A percentile compares a stretch with the other conserved stretches of the same genome.
Evolutionary conservation across 2,797 vertebrate species (phyloP).

Genomic region (Poeciliopsis turneri): DNA sequence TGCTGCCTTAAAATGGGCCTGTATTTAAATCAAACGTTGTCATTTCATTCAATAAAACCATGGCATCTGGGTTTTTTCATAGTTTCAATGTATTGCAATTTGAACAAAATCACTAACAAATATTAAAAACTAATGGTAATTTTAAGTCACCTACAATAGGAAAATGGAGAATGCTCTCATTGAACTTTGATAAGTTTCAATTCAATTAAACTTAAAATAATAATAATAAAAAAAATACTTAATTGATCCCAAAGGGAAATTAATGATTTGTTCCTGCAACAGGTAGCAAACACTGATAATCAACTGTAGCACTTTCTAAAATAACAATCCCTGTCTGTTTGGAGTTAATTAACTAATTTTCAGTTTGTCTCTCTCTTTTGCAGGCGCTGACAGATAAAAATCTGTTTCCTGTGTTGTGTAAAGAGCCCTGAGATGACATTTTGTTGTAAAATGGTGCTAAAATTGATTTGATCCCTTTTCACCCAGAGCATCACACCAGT

Average conservation of each 20-base stretch:
- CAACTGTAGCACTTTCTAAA: background rate
- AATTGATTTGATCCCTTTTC: background rate
- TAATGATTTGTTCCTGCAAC: background rate
- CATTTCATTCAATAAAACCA: background rate
- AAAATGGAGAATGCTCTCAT: background rate
- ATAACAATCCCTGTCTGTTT: background rate
- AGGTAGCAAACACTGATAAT: background rate
- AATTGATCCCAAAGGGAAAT: no score
- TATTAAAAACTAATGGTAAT: background rate
- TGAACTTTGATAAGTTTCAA: background rate
- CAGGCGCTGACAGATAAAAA: background rate
- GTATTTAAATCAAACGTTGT: background rate
- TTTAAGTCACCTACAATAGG: background rate
- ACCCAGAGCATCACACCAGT: background rate
- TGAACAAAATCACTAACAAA: background rate
- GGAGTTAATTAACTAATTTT: background rate
- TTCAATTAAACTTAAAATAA: no score
- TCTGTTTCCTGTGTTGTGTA: background rate
- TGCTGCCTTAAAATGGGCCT: background rate
- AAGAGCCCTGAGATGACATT: background rate
- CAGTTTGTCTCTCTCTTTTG: background rate
- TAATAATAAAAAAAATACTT: no score
- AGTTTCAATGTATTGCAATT: background rate
- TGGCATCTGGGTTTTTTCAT: background rate
- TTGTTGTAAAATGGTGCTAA: constrained; percentile 3